Conservation (phyloP, 1,140 invertebrate species). For the Sitobion miscanthi region DNA sequence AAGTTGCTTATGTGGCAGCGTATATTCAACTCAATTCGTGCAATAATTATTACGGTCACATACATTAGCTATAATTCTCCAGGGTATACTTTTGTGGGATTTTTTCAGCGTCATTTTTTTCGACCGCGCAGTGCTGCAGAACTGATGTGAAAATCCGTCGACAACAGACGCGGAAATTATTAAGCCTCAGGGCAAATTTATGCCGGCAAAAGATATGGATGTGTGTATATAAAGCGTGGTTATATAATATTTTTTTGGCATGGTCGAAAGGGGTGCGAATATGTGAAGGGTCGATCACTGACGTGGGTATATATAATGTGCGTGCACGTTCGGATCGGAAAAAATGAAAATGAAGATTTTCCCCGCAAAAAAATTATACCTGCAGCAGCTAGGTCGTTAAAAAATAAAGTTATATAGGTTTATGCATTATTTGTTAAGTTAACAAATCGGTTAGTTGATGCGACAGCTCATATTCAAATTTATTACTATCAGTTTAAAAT, state of each 20-base stretch:
- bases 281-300: conserved; percentile 31
- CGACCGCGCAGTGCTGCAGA: not conserved
- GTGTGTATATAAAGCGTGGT: not conserved
- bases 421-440: not conserved
- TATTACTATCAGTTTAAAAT: not conserved
- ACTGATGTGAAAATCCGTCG: conserved; percentile 45
- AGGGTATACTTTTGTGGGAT: conserved; percentile 22
- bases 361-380: not conserved
- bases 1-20: not conserved
- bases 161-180: conserved; percentile 44
- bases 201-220: conserved; percentile 33
- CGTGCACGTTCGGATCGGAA: not conserved
- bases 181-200: conserved; percentile 41
- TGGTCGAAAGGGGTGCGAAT: conserved; percentile 12
- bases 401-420: not conserved
- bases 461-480: too few relatives aligned
- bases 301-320: not conserved
- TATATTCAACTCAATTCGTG: not conserved
- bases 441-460: not conserved
- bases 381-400: not conserved
- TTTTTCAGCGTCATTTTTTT: not conserved
- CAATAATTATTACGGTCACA: conserved; percentile 38
- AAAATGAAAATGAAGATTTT: not conserved
- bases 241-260: not conserved
- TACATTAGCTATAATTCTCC: not conserved